A percentile compares a stretch with the other conserved stretches of the same genome.
Evolutionary conservation across 2,888 invertebrate species (phyloP).

Genomic region (Amphipoea oculea): DNA sequence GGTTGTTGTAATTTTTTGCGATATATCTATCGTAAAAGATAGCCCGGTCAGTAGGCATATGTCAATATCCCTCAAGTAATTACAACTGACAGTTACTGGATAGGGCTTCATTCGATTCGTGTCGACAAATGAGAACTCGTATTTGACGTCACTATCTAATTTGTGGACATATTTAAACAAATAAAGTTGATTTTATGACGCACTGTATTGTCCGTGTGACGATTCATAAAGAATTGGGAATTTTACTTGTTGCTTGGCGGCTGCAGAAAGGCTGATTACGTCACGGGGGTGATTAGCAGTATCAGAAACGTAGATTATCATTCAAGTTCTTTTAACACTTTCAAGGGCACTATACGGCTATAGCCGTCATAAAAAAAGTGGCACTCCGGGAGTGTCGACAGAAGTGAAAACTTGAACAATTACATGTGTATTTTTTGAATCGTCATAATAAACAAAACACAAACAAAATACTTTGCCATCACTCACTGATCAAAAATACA

Average conservation of each 20-base stretch:
- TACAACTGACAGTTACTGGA: conserved; percentile 31
- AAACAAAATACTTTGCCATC: no score
- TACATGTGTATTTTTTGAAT: no score
- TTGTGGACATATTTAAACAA: conserved; percentile 45
- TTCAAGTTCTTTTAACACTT: neutral
- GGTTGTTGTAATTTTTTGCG: neutral
- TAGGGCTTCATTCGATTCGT: conserved; percentile 65
- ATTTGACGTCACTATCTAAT: conserved; percentile 46
- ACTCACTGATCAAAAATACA: no score
- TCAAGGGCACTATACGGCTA: no score
- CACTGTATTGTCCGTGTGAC: neutral
- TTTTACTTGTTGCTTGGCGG: neutral
- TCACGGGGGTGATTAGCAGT: neutral
- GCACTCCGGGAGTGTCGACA: no score
- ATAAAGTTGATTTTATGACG: conserved; percentile 19
- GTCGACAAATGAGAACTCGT: conserved; percentile 52
- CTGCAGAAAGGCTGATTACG: neutral
- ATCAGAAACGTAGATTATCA: neutral
- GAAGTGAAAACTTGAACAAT: no score
- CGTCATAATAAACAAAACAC: no score
- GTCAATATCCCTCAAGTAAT: conserved; percentile 41
- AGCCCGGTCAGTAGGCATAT: conserved; percentile 4
- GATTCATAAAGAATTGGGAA: neutral
- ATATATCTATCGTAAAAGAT: neutral
- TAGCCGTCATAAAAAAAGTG: no score